Conservation (phyloP, 2,797 vertebrate genomes). For the Ciconia nigra region DNA sequence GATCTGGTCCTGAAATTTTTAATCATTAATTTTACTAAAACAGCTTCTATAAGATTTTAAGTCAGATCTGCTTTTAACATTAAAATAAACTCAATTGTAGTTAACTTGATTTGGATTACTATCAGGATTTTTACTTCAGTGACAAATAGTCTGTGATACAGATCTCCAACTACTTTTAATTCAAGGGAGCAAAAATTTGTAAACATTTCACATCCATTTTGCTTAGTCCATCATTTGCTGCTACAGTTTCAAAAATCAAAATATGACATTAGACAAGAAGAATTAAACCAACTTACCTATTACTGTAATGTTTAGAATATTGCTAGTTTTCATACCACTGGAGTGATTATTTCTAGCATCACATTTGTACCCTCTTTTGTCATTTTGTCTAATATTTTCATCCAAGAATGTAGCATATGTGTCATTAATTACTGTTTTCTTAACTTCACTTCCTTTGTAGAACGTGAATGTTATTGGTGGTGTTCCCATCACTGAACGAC, state of each 20-base stretch:
- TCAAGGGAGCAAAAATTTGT: background rate
- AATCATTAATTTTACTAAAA: background rate
- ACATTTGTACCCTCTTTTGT: conserved; percentile 63
- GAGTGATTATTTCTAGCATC: conserved; percentile 70
- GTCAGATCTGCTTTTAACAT: background rate
- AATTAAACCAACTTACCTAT: conserved; percentile 67
- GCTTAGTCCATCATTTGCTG: background rate
- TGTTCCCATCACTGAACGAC: conserved; percentile 65
- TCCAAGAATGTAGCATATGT: conserved; percentile 58
- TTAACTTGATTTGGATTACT: background rate
- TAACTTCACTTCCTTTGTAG: conserved; percentile 25
- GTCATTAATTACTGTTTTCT: background rate
- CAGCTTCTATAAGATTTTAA: background rate
- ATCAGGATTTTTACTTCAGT: background rate
- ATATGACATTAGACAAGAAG: background rate
- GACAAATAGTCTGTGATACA: background rate
- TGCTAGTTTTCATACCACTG: conserved; percentile 23
- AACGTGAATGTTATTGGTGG: conserved; percentile 70
- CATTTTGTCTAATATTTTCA: conserved; percentile 28
- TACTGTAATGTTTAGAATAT: conserved; percentile 65
- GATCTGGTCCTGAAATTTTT: background rate
- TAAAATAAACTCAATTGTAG: background rate
- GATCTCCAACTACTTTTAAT: background rate
- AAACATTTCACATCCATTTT: background rate
- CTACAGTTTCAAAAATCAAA: background rate